Evolutionary conservation across 2,113 vertebrate species (phyloP).

Genomic region (Empidonax traillii): DNA sequence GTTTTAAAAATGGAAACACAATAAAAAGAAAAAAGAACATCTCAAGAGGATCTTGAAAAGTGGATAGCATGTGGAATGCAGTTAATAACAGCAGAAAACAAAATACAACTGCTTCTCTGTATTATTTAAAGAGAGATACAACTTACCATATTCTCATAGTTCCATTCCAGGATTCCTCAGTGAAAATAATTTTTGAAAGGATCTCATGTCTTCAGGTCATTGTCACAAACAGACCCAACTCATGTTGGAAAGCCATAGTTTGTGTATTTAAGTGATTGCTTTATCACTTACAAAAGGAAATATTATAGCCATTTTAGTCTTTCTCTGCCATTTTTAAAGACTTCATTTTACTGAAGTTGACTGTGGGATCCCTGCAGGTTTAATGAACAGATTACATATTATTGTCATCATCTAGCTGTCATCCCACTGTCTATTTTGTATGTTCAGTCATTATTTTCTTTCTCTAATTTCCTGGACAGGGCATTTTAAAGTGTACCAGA

Average conservation of each 20-base stretch:
- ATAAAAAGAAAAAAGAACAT: neutral
- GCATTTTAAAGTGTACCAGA: neutral
- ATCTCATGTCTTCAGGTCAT: neutral
- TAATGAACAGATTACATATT: slow-evolving; percentile 36
- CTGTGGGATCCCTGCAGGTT: neutral
- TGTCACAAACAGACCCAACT: neutral
- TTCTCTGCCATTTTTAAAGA: neutral
- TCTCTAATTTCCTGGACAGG: neutral
- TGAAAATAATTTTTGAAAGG: neutral
- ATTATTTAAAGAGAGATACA: neutral
- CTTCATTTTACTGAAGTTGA: neutral
- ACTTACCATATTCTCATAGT: neutral
- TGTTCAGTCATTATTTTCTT: slow-evolving; percentile 22
- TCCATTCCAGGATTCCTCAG: neutral
- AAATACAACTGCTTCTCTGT: neutral
- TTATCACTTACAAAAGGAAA: neutral
- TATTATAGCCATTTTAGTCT: neutral
- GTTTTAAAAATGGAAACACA: neutral
- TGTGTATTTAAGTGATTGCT: neutral
- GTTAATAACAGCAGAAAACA: neutral
- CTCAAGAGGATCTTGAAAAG: neutral
- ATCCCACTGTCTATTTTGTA: slow-evolving; percentile 23
- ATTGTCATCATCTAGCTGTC: slow-evolving; percentile 11
- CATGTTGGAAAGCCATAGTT: accelerated
- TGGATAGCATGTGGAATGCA: neutral